These are phyloP conservation scores for Trachemys scripta DNA, from an alignment of 2,113 vertebrate species.

Conservation along the genomic window DNA sequence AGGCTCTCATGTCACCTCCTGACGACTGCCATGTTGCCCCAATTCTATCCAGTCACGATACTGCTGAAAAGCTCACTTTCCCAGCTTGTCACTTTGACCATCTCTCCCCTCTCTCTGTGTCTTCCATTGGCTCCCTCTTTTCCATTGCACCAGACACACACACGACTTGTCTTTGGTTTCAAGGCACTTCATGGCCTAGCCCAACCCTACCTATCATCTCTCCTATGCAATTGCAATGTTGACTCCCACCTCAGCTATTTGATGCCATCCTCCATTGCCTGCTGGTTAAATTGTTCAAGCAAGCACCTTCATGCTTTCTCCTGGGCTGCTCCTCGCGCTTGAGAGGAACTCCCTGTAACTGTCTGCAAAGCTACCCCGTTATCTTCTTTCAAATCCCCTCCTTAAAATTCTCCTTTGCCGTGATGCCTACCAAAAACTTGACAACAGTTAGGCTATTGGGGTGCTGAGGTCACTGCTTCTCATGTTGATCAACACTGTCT, in stretches of 20 bases:
- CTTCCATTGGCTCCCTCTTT: not conserved
- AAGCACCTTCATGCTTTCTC: not conserved
- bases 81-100: not conserved
- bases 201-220: no score
- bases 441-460: no score
- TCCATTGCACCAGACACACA: not conserved
- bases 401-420: not conserved
- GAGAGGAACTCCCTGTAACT: not conserved
- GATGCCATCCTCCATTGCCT: not conserved
- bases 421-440: not conserved
- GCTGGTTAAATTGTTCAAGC: not conserved
- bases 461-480: not conserved
- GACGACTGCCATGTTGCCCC: not conserved
- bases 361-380: no score
- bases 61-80: not conserved
- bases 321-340: not conserved
- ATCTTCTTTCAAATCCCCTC: not conserved
- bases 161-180: not conserved
- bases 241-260: not conserved
- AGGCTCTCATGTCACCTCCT: not conserved
- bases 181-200: not conserved
- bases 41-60: not conserved
- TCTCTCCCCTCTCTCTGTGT: not conserved
- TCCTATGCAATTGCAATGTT: not conserved
- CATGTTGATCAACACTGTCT: not conserved